A percentile compares a stretch with the other conserved stretches of the same genome.
phyloP scores from a whole-genome alignment of 2,113 vertebrate species.

The Ailurus styani region DNA sequence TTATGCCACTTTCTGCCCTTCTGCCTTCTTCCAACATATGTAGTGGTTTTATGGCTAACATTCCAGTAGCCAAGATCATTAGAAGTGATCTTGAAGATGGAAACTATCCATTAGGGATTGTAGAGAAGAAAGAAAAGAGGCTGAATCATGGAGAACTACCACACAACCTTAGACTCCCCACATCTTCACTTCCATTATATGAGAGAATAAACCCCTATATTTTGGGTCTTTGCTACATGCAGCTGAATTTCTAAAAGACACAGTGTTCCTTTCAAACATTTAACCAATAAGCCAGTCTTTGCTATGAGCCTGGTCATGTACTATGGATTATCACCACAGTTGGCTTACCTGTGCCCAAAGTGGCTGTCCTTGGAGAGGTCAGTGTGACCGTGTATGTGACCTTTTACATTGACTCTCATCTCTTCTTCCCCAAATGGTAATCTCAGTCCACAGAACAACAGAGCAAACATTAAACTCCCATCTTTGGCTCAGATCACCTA shows the following conservation, averaged over 20 bases:
- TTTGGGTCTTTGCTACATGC: neutral
- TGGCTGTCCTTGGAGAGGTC: neutral
- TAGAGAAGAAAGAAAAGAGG: neutral
- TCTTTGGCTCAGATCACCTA: neutral
- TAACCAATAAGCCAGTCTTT: neutral
- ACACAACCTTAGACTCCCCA: neutral
- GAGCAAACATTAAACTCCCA: neutral
- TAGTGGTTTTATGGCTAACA: neutral
- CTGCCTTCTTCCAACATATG: neutral
- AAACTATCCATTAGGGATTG: neutral
- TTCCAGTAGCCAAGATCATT: neutral
- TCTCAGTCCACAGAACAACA: neutral
- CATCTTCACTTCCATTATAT: neutral
- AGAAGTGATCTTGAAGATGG: neutral
- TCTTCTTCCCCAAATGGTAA: neutral
- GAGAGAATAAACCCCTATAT: neutral
- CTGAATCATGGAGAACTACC: neutral
- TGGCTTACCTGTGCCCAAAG: neutral
- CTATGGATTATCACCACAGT: neutral
- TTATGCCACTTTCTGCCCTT: neutral
- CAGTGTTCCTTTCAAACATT: neutral
- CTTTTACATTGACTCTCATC: neutral
- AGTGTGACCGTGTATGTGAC: neutral
- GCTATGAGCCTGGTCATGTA: neutral
- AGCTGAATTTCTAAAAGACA: neutral